Percentiles rank a stretch among this genome's conserved stretches.
phyloP scores from a whole-genome alignment of 2,113 vertebrate genomes.

The Sinosuthora webbiana region DNA sequence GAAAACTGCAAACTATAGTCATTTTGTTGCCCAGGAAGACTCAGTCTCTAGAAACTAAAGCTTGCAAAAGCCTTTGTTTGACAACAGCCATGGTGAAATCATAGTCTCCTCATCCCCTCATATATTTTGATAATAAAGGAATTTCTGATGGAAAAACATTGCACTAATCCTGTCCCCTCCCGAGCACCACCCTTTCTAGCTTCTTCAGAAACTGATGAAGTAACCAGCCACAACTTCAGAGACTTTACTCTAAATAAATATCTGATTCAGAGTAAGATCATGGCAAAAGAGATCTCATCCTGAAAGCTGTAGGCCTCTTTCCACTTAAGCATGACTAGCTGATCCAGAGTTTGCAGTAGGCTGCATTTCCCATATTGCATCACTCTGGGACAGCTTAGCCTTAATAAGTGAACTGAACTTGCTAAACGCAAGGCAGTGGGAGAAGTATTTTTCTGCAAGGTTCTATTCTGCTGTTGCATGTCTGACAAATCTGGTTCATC shows the following conservation, averaged over 20 bases:
- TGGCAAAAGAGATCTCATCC: conserved; percentile 46
- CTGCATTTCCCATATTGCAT: neutral
- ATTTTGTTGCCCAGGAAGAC: neutral
- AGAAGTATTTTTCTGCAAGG: neutral
- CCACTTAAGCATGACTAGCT: neutral
- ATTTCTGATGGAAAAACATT: neutral
- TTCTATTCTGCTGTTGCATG: neutral
- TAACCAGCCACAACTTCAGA: neutral
- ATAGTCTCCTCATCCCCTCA: neutral
- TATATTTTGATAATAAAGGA: neutral
- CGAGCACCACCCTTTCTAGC: neutral
- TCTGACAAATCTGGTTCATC: neutral
- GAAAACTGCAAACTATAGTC: neutral
- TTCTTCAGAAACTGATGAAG: conserved; percentile 12
- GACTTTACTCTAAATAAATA: neutral
- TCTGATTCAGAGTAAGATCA: conserved; percentile 47
- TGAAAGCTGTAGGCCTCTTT: neutral
- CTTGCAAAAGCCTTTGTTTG: neutral
- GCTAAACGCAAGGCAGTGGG: neutral
- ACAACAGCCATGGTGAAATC: neutral
- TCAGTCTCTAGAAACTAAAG: neutral
- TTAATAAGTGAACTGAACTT: neutral
- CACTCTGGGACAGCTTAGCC: neutral
- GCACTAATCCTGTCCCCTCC: neutral
- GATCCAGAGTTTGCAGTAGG: neutral